Evolutionary conservation across 2,113 vertebrate species (phyloP).

Genomic region (Oxyruncus cristatus): DNA sequence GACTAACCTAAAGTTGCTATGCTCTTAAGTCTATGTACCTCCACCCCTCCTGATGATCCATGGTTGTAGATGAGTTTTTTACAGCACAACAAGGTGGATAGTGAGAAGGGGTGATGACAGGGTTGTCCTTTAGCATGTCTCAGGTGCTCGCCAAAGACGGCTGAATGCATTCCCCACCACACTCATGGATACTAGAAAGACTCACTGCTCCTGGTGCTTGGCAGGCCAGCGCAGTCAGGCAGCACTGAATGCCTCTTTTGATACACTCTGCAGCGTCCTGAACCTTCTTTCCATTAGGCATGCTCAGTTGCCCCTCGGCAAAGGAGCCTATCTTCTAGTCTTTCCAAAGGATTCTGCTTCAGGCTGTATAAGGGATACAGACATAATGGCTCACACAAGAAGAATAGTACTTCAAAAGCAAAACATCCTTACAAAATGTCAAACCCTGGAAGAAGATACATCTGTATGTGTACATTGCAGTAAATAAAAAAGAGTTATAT

Average conservation of each 20-base stretch:
- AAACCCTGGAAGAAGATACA: background rate
- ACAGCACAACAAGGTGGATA: background rate
- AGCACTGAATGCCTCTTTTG: background rate
- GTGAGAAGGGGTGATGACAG: background rate
- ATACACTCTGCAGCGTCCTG: background rate
- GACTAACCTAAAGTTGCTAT: background rate
- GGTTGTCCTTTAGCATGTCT: background rate
- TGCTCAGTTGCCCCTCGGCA: background rate
- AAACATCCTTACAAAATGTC: background rate
- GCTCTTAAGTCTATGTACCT: background rate
- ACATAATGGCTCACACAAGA: background rate
- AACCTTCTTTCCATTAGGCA: background rate
- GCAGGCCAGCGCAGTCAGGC: background rate
- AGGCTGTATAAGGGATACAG: background rate
- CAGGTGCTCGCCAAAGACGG: background rate
- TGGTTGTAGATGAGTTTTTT: background rate
- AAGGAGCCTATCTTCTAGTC: background rate
- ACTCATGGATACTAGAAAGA: rapidly evolving
- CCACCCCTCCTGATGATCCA: background rate
- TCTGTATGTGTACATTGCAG: background rate
- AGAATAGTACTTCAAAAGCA: background rate
- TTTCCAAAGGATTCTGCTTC: background rate
- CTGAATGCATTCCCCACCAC: background rate
- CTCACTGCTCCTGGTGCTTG: background rate
- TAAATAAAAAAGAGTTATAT: background rate